phyloP scores from a whole-genome alignment of 2,797 vertebrate genomes.

The Tragopan temminckii region DNA sequence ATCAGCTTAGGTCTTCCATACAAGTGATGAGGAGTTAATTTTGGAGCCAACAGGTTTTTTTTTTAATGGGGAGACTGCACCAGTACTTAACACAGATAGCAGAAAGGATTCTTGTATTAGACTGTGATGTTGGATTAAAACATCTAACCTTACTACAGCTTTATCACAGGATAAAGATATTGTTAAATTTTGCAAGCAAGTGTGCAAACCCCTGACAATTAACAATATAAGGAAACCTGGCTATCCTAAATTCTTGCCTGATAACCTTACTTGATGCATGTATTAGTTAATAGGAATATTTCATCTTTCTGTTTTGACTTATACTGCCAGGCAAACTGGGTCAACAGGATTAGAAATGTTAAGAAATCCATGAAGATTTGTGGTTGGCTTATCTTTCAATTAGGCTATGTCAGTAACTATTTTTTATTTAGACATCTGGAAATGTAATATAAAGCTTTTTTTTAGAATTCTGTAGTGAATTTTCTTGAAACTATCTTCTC shows the following conservation, averaged over 20 bases:
- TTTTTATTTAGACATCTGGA: neutral
- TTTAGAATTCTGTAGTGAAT: neutral
- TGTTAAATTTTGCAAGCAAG: neutral
- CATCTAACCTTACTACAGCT: neutral
- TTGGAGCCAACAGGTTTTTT: neutral
- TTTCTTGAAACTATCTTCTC: neutral
- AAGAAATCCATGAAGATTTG: neutral
- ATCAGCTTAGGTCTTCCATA: neutral
- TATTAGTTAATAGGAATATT: neutral
- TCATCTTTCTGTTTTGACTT: accelerated
- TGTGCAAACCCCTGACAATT: neutral
- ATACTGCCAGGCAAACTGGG: neutral
- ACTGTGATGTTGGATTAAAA: neutral
- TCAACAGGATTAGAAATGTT: neutral
- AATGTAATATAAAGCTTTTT: neutral
- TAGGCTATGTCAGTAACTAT: neutral
- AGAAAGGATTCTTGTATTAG: neutral
- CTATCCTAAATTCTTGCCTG: neutral
- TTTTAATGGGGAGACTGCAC: accelerated
- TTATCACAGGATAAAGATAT: neutral
- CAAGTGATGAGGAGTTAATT: neutral
- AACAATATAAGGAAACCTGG: neutral
- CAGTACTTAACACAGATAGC: neutral
- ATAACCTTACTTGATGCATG: neutral
- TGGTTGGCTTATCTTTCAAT: neutral